Conservation (phyloP, 2,888 invertebrate genomes). For the Epinotia nisella region DNA sequence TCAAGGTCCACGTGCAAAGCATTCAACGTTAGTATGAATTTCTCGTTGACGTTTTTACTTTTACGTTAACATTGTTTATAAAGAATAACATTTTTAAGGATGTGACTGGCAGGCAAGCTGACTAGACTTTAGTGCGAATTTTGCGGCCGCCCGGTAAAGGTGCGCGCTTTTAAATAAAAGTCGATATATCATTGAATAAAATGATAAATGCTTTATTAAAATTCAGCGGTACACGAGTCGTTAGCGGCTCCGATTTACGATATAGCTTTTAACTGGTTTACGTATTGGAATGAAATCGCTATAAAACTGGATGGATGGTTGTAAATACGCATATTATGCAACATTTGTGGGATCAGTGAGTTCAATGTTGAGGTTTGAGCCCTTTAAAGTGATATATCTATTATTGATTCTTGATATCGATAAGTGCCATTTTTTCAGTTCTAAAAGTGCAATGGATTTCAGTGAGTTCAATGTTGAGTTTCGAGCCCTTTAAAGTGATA, state of each 20-base stretch:
- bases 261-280: constrained; percentile 49
- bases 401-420: not conserved
- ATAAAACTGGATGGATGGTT: constrained; percentile 56
- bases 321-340: constrained; percentile 63
- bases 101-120: not conserved
- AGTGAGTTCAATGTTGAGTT: constrained; percentile 7
- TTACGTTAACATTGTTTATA: constrained; percentile 22
- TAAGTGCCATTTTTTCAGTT: not conserved
- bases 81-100: constrained; percentile 21
- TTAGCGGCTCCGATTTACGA: constrained; percentile 57
- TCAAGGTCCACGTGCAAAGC: constrained; percentile 65
- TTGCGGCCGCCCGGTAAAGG: constrained; percentile 62
- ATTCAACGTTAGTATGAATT: constrained; percentile 8
- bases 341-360: constrained; percentile 44
- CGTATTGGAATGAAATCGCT: constrained; percentile 50
- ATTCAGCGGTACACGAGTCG: constrained; percentile 61
- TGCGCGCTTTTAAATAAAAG: constrained; percentile 50
- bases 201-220: constrained; percentile 60
- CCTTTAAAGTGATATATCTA: not conserved
- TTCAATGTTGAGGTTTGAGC: not conserved
- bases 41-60: not conserved
- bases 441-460: constrained; percentile 4
- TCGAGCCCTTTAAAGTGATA: constrained; percentile 1
- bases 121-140: constrained; percentile 66
- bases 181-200: constrained; percentile 49